A percentile compares a stretch with the other conserved stretches of the same genome.
These are phyloP conservation scores for Muraenolepis orangiensis DNA, from an alignment of 2,797 vertebrate species.

Conservation along the genomic window DNA sequence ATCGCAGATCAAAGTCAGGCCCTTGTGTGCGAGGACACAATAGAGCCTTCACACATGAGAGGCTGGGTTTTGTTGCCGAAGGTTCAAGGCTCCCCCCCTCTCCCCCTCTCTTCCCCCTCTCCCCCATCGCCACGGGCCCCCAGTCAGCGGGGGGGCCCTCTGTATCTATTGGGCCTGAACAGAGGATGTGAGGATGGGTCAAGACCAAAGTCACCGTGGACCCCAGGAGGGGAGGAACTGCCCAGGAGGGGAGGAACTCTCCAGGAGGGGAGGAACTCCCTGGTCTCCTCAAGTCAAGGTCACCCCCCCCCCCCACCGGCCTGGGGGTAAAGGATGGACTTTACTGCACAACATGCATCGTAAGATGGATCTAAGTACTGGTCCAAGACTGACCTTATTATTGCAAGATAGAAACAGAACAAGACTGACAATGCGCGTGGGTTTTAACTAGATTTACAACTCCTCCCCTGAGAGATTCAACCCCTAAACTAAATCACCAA, in stretches of 20 bases:
- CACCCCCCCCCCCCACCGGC: neutral
- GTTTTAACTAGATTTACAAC: neutral
- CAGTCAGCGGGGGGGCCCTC: slow-evolving; percentile 30
- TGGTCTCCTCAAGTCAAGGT: neutral
- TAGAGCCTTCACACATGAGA: slow-evolving; percentile 75
- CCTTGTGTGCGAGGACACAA: slow-evolving; percentile 77
- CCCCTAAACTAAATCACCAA: neutral
- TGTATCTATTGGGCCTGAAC: neutral
- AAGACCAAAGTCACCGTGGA: slow-evolving; percentile 27
- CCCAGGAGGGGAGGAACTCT: too few relatives aligned
- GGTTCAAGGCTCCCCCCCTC: slow-evolving; percentile 27
- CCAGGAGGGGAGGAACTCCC: too few relatives aligned
- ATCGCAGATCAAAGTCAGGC: slow-evolving; percentile 79
- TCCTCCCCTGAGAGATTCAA: neutral
- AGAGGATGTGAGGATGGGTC: slow-evolving; percentile 25
- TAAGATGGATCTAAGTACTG: too few relatives aligned
- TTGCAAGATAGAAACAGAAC: neutral
- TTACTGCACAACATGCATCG: too few relatives aligned
- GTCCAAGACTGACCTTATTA: too few relatives aligned
- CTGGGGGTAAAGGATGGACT: neutral
- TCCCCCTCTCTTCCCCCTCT: too few relatives aligned
- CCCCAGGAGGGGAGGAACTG: too few relatives aligned
- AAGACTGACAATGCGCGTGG: neutral
- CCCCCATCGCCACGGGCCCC: slow-evolving; percentile 54
- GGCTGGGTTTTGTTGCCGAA: slow-evolving; percentile 63